Base-by-base conservation (phyloP, 2,888 invertebrate species). In the Agriotes lineatus region DNA sequence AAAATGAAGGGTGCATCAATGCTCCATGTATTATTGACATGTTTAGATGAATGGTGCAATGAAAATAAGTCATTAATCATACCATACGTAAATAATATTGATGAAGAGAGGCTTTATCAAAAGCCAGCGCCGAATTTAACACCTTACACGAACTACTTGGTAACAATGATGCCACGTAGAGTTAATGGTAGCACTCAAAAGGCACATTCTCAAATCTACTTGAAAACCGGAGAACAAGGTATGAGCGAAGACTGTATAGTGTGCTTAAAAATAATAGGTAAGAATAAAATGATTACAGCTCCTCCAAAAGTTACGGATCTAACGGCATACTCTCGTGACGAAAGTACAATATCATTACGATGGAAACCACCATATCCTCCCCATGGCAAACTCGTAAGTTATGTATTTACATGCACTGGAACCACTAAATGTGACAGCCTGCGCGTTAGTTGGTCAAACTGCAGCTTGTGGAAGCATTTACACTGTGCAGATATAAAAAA, bases 331-430 rank as follows among this genome's bases (percentile, higher is more conserved):
- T 65, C 65, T 1, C 35, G 18, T 14, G 19, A 48, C 39, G 33
- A 48, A 52, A 42, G 4, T 33, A 30, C 52, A 12, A 61, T 69
- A 12, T 61, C 61, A 1, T n/a, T 69, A 14, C 60, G 61, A 16
- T 69, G 65, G 65, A 9, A 42, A 19, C 44, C 48, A n/a, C 69
- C 69, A 20, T 61, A 57, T 52, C 69, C 69, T 16, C 65, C 69
- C 2, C 20, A 61, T 44, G 69, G 69, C 16, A 16, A 33, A 9
- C 16, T 69, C 2, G 44, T 65, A n/a, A 7, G 14, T 3, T 69
- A 65, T 20, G 6, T 22, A 18, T 12, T 69, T 35, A 9, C 5
- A 25, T 58, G 18, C 4, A 1, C 1, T 6, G 30, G 9, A 10
- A 19, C 2, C 1, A 20, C 19, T 30, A 1, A 1, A n/a, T 16